Evolutionary conservation across 2,888 invertebrate species (phyloP), one percentile per base, ranked within the genome.

Genomic region (Geophilus truncorum): DNA sequence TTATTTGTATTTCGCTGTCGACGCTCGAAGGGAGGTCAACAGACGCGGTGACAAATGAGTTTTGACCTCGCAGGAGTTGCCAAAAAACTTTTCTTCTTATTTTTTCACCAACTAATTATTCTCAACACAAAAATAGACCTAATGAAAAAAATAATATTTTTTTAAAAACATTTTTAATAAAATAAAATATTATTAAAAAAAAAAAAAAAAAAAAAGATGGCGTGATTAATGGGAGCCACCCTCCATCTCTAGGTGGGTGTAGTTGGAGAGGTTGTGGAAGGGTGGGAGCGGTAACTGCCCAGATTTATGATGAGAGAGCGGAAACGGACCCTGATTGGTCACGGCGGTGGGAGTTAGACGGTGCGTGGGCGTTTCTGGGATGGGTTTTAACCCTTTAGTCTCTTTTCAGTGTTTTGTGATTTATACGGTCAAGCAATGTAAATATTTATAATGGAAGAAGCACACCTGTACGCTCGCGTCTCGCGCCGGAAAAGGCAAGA

Each of bases 311-410:
- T 9, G 23, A 23, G 23, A 3, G 62, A 62, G 23, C 62, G 62
- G 62, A 62, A 62, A 62, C 62, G 62, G 62, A 62, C 25, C 62
- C 62, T 62, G 62, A 62, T 62, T 62, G 62, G 62, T 62, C 25
- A 28, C 25, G 28, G 1, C 62, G 10, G 5, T 25, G 28, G 62
- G 9, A 57, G 57, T 57, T n/a, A n/a, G n/a, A 5, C 1, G n/a
- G 28, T 62, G 62, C 10, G 62, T 62, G 62, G 62, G 62, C 62
- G 62, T 62, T 62, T 62, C 62, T 62, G 9, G 62, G 28, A 62
- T 62, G 62, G 62, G 62, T 62, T 62, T 62, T 62, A 62, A 62
- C 62, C 62, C 62, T 25, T 62, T 62, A 18, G n/a, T 2, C 23
- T 5, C 40, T 21, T 21, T 57, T 57, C n/a, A n/a, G n/a, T n/a